Conservation (phyloP, 2,888 invertebrate species). For the Rhingia campestris region DNA sequence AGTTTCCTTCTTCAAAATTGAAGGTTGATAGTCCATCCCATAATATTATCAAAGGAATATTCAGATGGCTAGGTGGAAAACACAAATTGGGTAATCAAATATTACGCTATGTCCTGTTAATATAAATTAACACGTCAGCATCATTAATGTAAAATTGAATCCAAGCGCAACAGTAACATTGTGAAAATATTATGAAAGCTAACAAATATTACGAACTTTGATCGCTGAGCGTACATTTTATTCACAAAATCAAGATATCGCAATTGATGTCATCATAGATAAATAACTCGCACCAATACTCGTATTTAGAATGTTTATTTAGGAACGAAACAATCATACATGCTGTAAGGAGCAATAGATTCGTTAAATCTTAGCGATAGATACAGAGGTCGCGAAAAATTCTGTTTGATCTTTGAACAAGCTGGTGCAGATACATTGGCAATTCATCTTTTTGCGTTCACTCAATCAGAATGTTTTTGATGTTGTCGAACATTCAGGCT, state of each 20-base stretch:
- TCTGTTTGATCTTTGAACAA: slow-evolving; percentile 57
- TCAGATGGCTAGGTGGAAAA: no score
- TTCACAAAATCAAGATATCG: slow-evolving; percentile 19
- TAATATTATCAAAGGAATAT: no score
- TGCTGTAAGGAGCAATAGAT: neutral
- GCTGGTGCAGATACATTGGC: slow-evolving; percentile 43
- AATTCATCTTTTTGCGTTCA: slow-evolving; percentile 47
- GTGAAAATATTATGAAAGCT: no score
- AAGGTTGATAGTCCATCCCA: no score
- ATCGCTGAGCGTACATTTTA: slow-evolving; percentile 40
- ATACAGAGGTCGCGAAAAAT: slow-evolving; percentile 3
- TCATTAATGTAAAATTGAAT: no score
- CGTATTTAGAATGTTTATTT: slow-evolving; percentile 37
- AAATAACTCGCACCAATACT: neutral
- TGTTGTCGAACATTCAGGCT: slow-evolving; percentile 47
- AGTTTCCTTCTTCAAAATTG: no score
- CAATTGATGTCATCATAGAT: slow-evolving; percentile 11
- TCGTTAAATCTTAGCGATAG: slow-evolving; percentile 11
- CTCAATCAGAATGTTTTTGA: slow-evolving; percentile 58
- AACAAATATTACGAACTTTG: slow-evolving; percentile 14
- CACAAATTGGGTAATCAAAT: no score
- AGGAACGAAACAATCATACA: slow-evolving; percentile 34
- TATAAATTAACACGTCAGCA: no score
- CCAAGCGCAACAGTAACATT: no score
- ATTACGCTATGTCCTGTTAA: no score